Base-by-base conservation (phyloP, 2,113 vertebrate genomes). In the Caretta caretta region DNA sequence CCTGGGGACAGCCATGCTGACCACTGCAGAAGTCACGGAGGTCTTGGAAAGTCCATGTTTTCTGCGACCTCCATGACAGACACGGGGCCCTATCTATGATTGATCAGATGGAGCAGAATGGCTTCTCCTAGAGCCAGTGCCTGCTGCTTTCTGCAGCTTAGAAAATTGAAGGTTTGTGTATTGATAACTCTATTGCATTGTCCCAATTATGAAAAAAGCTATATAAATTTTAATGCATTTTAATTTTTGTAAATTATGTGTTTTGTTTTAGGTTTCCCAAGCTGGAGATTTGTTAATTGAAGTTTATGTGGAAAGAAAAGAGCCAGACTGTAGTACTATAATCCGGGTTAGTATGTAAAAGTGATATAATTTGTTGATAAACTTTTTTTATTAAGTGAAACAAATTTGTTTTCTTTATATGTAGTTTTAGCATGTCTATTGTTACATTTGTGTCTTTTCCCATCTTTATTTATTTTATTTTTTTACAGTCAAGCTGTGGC, bases 261-360 rank as follows among this genome's bases (percentile, higher is more conserved):
- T 87, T 92, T 95, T 92, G 20, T 97, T 97, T 56, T 93, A 99
- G 99, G 99, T 99, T 97, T 99, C 99, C 76, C 99, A 99, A 90
- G 99, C 99, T 94, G 99, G 99, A 94, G 99, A 99, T 97, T 96
- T 99, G 97, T 98, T 99, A 95, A 99, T 99, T 92, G 99, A 99
- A 97, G 99, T 99, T n/a, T 99, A 99, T 8, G 98, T 99, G 96
- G 99, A 99, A 97, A 99, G 98, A 96, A 99, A 98, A 92, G 98
- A 98, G 81, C 99, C 99, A 3, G 99, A 99, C 95, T 99, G 98
- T 93, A 99, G 99, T 97, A 98, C 99, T 97, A 99, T 99, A 98
- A 99, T 99, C 96, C 99, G 99, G 98, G 99, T 99, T 72, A 87
- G 97, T 94, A 12, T 80, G 29, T 50, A 76, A 59, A 91, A 93